These are phyloP conservation scores for Delia radicum DNA, from an alignment of 1,140 invertebrate genomes.

Conservation along the genomic window DNA sequence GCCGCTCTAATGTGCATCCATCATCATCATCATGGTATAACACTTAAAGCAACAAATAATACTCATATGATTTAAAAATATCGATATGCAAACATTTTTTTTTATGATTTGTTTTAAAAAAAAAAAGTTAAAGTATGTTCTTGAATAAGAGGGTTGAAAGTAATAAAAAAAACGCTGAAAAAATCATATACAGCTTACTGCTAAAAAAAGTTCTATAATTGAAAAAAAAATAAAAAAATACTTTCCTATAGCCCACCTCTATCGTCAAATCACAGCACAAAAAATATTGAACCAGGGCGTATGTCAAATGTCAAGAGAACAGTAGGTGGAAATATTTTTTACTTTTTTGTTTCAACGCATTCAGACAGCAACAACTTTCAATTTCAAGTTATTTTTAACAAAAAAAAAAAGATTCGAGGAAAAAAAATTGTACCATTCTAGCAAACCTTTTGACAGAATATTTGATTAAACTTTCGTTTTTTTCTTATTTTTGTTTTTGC, in stretches of 20 bases:
- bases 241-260: not conserved
- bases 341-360: not conserved
- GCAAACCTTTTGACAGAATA: conserved; percentile 1
- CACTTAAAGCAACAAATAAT: not conserved
- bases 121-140: not conserved
- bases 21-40: too few relatives aligned
- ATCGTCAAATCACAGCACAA: not conserved
- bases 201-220: not conserved
- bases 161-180: not conserved
- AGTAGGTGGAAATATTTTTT: not conserved
- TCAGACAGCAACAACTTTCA: not conserved
- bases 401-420: not conserved
- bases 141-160: not conserved
- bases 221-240: not conserved
- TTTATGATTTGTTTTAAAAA: too few relatives aligned
- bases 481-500: not conserved
- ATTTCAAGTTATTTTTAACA: not conserved
- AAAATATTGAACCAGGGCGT: not conserved
- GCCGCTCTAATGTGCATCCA: not conserved
- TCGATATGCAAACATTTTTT: not conserved
- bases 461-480: not conserved
- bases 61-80: not conserved
- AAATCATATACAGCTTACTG: not conserved
- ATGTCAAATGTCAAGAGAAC: not conserved
- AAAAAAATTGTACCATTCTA: not conserved